Evolutionary conservation across 2,888 invertebrate species (phyloP), one percentile per base, ranked within the genome.

Genomic region (Altica lythri): DNA sequence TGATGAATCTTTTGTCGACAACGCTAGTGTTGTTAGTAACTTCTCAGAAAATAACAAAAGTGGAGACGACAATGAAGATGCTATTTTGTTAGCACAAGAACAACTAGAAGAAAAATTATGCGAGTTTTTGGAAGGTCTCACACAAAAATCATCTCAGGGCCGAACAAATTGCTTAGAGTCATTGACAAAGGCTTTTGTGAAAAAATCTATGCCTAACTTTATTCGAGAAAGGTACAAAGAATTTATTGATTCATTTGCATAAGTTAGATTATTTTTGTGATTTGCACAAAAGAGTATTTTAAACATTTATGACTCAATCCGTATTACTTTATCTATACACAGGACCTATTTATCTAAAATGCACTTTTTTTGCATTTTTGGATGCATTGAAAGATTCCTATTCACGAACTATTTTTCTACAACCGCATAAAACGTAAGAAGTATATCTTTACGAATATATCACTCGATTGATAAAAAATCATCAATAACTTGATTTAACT

Each of bases 101-200:
- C 77, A 80, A 4, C 86, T 91, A 62, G 95, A 96, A 76, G 94
- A 95, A 67, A 93, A 93, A 74, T 81, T 97, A 18, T 81, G 86
- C 19, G 93, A 94, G 71, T 84, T 89, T 1, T 84, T 97, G 45
- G 97, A 98, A 71, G 90, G 89, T 16, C 81, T 94, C 30, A 85
- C 86, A n/a, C 91, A 95, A 63, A 93, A 95, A 68, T 91, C 93
- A 59, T 87, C 89, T 6, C 91, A 92, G 63, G 90, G 90, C 6
- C 84, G 96, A 25, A 85, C 86, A 0, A 78, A 81, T 9, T 88
- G 89, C 37, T 81, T 93, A 51, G 85, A 86, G 63, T 78, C 83
- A 1, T 81, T 94, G 8, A 84, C 85, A 30, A 86, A 85, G 60
- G 87, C 88, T 5, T 81, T 95, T 48, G 85, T 88, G 69, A 85